Conservation (phyloP, 2,888 invertebrate species). For the Ophioninae sp. region DNA sequence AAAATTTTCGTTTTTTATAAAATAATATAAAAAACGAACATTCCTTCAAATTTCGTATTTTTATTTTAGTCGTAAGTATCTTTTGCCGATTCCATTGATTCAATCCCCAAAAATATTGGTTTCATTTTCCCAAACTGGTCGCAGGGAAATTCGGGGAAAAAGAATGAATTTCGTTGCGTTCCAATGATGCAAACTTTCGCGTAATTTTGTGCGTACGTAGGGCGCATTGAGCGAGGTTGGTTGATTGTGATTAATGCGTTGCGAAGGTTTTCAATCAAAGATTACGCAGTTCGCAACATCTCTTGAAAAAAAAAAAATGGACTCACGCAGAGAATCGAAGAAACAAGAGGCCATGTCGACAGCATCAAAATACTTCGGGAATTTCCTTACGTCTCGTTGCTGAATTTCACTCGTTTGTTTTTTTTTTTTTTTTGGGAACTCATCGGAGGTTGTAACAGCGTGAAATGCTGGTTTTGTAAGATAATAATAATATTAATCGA, state of each 20-base stretch:
- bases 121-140: too few relatives aligned
- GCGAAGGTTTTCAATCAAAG: slow-evolving; percentile 16
- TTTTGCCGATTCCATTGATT: too few relatives aligned
- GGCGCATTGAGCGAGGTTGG: slow-evolving; percentile 8
- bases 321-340: background rate
- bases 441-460: background rate
- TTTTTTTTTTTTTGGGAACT: background rate
- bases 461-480: background rate
- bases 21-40: too few relatives aligned
- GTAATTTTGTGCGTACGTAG: slow-evolving; percentile 42
- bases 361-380: slow-evolving; percentile 14
- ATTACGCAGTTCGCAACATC: slow-evolving; percentile 46
- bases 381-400: background rate
- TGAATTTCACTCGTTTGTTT: slow-evolving; percentile 8
- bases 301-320: background rate
- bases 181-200: background rate
- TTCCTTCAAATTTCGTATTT: too few relatives aligned
- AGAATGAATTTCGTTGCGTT: too few relatives aligned
- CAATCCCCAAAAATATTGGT: too few relatives aligned
- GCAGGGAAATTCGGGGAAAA: too few relatives aligned
- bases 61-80: too few relatives aligned
- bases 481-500: background rate
- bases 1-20: too few relatives aligned
- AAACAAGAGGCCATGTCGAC: background rate
- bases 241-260: slow-evolving; percentile 54